These are phyloP conservation scores for Torymus texanus DNA, from an alignment of 2,888 invertebrate species.

Conservation along the genomic window DNA sequence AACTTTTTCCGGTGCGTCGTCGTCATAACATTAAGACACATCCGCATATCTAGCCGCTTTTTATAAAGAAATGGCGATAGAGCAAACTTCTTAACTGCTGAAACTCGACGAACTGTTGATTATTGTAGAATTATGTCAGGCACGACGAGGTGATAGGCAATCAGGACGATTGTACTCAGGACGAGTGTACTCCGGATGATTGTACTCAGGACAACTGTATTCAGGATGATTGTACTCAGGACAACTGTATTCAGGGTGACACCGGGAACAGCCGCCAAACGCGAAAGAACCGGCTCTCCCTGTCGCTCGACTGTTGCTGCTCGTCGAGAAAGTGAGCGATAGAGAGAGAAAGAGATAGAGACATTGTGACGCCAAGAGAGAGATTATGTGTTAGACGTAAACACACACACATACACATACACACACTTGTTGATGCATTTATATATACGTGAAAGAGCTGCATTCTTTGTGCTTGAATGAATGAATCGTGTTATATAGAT, in stretches of 20 bases:
- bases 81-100: constrained; percentile 63
- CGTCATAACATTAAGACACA: background rate
- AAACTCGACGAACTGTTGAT: constrained; percentile 63
- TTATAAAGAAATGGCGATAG: constrained; percentile 9
- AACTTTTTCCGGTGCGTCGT: constrained; percentile 45
- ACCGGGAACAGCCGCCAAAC: constrained; percentile 11
- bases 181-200: constrained; percentile 63
- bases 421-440: constrained; percentile 50
- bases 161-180: constrained; percentile 63
- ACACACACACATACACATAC: no score
- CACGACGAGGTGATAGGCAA: constrained; percentile 69
- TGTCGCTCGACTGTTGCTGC: constrained; percentile 56
- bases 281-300: constrained; percentile 55
- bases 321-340: constrained; percentile 37
- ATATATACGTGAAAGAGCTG: constrained; percentile 32
- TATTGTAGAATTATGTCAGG: constrained; percentile 71
- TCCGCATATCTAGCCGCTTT: constrained; percentile 9
- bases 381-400: no score
- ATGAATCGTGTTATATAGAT: constrained; percentile 21
- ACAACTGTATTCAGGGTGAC: constrained; percentile 58
- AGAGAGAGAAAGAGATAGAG: no score
- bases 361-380: no score
- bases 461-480: constrained; percentile 44
- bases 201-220: constrained; percentile 64
- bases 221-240: constrained; percentile 55